Evolutionary conservation across 2,888 invertebrate species (phyloP), one percentile per base, ranked within the genome.

Genomic region (Tetanocera ferruginea): DNA sequence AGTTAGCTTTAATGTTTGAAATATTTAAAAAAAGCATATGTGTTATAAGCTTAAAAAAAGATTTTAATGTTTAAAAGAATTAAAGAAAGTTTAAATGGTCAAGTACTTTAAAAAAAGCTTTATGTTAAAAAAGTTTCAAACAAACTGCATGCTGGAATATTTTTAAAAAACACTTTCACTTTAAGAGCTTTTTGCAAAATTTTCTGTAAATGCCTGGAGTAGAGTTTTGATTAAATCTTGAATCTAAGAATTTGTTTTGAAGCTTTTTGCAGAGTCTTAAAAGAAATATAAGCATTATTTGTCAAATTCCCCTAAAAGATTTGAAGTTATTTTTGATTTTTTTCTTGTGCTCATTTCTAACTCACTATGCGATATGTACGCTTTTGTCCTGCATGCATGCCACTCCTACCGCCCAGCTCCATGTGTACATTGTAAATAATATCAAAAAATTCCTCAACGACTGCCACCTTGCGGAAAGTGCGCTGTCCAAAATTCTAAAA

Each of bases 361-460:
- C 88, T 87, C 91, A 98, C 98, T 88, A 97, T 98, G 92, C 97
- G 93, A 91, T 98, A 98, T 0, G 98, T 98, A 83, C 97, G 92
- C 89, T 98, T 98, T 89, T 98, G 98, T 57, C 98, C 98, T n/a
- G 98, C 98, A 88, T 98, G 98, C 90, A 97, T 97, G 77, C 97
- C 97, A 73, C 94, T 95, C 83, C 96, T 92, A 73, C 97, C 97
- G 89, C 97, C 97, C 85, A 97, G 92, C 87, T 97, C 97, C 76
- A 98, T 97, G 89, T 98, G 98, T 19, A 98, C 97, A 72, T 95
- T 95, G 91, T 97, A 97, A 87, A 98, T 98, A 82, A 98, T 98
- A 88, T 98, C 96, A 89, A 97, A 98, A 91, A 98, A 98, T 88
- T 98, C 96, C 91, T 98, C 98, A n/a, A 98, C 98, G 52, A 98